A percentile compares a stretch with the other conserved stretches of the same genome.
Conservation (phyloP, 1,140 invertebrate genomes). For the Drosophila aff. region DNA sequence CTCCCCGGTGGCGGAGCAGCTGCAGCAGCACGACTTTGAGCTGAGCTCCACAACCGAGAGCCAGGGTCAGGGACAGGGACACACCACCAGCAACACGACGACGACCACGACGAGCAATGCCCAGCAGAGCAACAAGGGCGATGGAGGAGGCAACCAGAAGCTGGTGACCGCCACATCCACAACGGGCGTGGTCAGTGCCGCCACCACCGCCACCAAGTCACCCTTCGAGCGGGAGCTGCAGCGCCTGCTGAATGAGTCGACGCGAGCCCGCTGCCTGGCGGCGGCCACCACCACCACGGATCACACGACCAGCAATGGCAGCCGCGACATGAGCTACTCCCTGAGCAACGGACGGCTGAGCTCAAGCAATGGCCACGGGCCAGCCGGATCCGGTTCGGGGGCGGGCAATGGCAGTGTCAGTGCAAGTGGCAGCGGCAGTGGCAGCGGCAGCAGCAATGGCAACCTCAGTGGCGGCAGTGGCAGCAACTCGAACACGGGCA, state of each 20-base stretch:
- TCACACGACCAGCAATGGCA: slow-evolving; percentile 72
- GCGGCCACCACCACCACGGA: slow-evolving; percentile 44
- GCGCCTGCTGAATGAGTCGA: slow-evolving; percentile 89
- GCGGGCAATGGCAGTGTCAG: slow-evolving; percentile 32
- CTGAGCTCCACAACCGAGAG: slow-evolving; percentile 84
- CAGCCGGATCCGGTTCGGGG: slow-evolving; percentile 17
- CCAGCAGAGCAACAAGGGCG: slow-evolving; percentile 85
- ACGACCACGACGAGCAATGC: slow-evolving; percentile 66
- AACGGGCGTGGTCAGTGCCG: not conserved
- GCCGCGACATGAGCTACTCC: slow-evolving; percentile 57
- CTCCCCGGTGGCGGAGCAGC: slow-evolving; percentile 74
- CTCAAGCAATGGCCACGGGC: slow-evolving; percentile 56
- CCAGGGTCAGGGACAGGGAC: slow-evolving; percentile 55
- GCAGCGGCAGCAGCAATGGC: slow-evolving; percentile 73
- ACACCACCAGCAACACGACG: slow-evolving; percentile 79
- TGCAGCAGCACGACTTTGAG: slow-evolving; percentile 82
- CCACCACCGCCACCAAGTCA: slow-evolving; percentile 77
- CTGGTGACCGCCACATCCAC: slow-evolving; percentile 50
- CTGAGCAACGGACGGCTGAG: slow-evolving; percentile 70
- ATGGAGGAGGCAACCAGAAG: slow-evolving; percentile 85
- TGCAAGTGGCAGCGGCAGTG: slow-evolving; percentile 19
- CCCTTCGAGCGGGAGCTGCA: slow-evolving; percentile 91
- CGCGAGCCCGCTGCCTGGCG: slow-evolving; percentile 63
- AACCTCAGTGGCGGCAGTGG: slow-evolving; percentile 80
- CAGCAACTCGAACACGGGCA: slow-evolving; percentile 81